These are phyloP conservation scores for Tragelaphus scriptus DNA, from an alignment of 2,113 vertebrate species.

Conservation along the genomic window DNA sequence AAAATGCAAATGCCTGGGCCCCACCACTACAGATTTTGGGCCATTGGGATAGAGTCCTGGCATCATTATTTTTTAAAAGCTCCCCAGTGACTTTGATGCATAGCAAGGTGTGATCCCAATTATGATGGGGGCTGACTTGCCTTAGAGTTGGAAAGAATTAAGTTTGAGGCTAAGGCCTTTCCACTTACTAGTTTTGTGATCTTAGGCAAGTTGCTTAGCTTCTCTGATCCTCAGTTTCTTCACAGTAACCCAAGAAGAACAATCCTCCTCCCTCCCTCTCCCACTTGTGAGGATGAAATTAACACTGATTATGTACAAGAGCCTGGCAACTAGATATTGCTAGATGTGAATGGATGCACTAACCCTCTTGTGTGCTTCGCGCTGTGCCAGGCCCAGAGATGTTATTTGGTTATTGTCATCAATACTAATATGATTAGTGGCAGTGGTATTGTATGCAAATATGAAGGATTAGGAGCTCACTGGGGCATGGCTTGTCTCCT, in stretches of 20 bases:
- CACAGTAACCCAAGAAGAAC: neutral
- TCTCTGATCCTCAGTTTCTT: neutral
- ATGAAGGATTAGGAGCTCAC: neutral
- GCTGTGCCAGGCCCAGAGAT: neutral
- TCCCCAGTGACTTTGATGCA: neutral
- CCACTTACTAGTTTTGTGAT: neutral
- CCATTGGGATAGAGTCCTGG: neutral
- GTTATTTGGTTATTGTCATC: too few species aligned
- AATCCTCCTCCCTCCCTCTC: neutral
- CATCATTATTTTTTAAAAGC: neutral
- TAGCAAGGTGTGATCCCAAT: neutral
- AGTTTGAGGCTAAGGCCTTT: neutral
- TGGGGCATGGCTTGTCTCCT: neutral
- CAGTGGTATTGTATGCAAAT: neutral
- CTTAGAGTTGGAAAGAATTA: neutral
- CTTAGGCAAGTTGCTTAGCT: neutral
- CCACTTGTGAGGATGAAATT: neutral
- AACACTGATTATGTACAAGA: neutral
- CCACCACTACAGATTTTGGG: neutral
- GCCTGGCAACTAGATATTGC: neutral
- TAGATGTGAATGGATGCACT: neutral
- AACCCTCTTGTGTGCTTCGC: accelerated
- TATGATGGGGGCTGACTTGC: neutral
- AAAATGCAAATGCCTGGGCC: neutral
- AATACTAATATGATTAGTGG: neutral